Conservation (phyloP, 1,140 invertebrate species). For the Conus ventricosus region DNA sequence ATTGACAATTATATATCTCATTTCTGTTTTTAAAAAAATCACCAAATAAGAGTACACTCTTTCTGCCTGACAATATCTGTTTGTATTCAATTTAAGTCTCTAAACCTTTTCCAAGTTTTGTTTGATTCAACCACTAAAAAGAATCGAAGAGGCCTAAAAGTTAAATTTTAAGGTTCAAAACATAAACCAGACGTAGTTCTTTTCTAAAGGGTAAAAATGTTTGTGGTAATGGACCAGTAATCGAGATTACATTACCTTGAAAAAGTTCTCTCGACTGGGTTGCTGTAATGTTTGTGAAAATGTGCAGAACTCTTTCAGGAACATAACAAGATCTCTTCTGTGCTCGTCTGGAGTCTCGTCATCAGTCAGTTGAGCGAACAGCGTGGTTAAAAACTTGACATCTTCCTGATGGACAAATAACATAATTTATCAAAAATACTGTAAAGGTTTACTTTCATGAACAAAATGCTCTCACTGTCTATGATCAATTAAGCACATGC, state of each 20-base stretch:
- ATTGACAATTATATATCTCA: too few species aligned
- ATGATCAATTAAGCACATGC: too few species aligned
- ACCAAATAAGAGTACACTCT: too few species aligned
- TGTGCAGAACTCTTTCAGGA: constrained; percentile 99
- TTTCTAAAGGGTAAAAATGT: background rate
- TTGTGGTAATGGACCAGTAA: too few species aligned
- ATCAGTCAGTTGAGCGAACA: constrained; percentile 95
- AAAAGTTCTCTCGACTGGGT: constrained; percentile 96
- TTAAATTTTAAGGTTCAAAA: background rate
- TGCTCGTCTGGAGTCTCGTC: constrained; percentile 88
- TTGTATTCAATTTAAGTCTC: too few species aligned
- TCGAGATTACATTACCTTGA: constrained; percentile 80
- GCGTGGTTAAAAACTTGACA: constrained; percentile 94
- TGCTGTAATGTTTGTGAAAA: constrained; percentile 99
- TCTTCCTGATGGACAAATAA: constrained; percentile 84
- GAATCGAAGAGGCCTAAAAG: background rate
- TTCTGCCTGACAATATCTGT: too few species aligned
- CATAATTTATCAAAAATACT: background rate
- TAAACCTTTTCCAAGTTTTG: too few species aligned
- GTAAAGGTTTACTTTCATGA: background rate
- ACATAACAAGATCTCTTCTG: constrained; percentile 94
- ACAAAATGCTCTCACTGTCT: too few species aligned
- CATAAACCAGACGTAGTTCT: background rate
- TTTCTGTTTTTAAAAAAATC: too few species aligned
- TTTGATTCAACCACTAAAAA: background rate